phyloP scores from a whole-genome alignment of 2,113 vertebrate species.

The Sapajus apella region DNA sequence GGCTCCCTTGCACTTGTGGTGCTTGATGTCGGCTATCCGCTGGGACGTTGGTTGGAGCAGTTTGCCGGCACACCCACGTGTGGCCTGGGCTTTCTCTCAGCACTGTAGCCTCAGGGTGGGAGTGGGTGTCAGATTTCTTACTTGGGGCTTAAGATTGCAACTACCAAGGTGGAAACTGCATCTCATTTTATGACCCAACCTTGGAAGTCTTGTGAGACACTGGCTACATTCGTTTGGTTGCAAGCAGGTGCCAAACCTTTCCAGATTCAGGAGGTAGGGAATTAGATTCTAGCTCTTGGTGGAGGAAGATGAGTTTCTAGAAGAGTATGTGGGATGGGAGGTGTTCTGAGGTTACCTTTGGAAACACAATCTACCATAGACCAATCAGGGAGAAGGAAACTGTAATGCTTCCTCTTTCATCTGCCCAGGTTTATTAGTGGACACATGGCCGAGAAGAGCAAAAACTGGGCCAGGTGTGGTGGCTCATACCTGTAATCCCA shows the following conservation, averaged over 20 bases:
- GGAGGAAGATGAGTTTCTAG: neutral
- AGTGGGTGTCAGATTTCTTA: neutral
- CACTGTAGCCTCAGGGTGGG: neutral
- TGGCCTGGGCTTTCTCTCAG: neutral
- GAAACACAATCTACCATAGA: neutral
- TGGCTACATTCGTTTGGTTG: neutral
- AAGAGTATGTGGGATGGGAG: neutral
- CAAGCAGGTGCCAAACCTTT: neutral
- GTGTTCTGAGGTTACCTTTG: neutral
- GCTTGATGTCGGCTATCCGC: accelerated
- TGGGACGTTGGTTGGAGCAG: neutral
- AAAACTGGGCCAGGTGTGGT: no score
- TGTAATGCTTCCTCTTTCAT: neutral
- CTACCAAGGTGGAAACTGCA: neutral
- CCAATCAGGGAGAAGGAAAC: neutral
- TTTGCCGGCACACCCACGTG: accelerated
- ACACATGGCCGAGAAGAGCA: neutral
- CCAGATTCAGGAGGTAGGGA: neutral
- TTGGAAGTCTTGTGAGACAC: neutral
- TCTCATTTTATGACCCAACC: neutral
- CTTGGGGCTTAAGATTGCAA: no score
- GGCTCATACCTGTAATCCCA: no score
- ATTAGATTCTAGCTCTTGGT: neutral
- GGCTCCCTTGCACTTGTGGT: no score
- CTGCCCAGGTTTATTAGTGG: neutral